These are phyloP conservation scores for Gymnobelideus leadbeateri DNA, from an alignment of 2,113 vertebrate genomes.

Conservation along the genomic window DNA sequence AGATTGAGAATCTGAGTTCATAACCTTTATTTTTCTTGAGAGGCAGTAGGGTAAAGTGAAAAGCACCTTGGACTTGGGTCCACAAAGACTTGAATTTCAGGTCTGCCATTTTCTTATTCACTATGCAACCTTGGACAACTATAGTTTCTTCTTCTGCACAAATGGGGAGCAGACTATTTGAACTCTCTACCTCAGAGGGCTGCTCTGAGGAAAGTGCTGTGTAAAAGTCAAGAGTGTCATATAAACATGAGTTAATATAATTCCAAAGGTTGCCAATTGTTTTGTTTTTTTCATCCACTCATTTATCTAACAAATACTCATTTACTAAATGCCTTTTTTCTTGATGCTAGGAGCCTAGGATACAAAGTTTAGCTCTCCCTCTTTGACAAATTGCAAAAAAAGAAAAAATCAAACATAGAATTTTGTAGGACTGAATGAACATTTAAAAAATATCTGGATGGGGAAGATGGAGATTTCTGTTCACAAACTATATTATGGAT, in stretches of 20 bases:
- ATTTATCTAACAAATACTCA: neutral
- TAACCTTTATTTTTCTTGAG: neutral
- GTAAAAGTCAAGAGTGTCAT: neutral
- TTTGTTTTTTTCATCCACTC: neutral
- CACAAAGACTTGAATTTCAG: neutral
- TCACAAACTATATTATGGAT: neutral
- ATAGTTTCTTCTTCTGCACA: neutral
- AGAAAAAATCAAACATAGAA: neutral
- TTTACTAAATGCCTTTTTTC: neutral
- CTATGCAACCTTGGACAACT: neutral
- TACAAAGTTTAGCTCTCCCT: neutral
- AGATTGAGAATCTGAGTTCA: neutral
- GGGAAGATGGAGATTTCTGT: neutral
- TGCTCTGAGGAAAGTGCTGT: neutral
- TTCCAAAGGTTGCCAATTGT: neutral
- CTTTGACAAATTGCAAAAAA: neutral
- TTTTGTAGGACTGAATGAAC: neutral
- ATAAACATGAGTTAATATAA: neutral
- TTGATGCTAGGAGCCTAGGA: neutral
- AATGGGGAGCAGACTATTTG: neutral
- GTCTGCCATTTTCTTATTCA: neutral
- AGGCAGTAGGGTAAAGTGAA: neutral
- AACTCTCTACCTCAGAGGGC: neutral
- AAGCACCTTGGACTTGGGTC: neutral
- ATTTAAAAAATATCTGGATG: neutral